Percentiles rank a stretch among this genome's conserved stretches.
These are phyloP conservation scores for Cistogaster globosa DNA, from an alignment of 2,888 invertebrate genomes.

Conservation along the genomic window DNA sequence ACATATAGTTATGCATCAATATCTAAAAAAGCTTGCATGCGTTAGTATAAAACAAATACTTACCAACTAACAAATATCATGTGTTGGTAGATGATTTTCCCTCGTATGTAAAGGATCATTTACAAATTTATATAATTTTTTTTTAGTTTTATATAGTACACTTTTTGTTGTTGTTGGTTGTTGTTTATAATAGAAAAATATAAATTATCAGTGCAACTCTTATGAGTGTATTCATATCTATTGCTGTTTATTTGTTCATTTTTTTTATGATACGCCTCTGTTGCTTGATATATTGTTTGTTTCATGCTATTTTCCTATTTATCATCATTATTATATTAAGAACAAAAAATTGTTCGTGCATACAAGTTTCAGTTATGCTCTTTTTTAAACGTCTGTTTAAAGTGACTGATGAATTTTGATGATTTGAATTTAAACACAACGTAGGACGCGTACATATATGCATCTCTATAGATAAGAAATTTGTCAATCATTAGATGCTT, in stretches of 20 bases:
- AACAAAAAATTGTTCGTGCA: neutral
- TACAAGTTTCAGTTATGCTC: neutral
- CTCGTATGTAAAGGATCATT: no score
- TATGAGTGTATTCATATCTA: no score
- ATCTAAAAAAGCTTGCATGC: no score
- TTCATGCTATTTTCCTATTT: conserved; percentile 57
- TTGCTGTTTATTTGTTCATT: neutral
- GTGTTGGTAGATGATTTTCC: no score
- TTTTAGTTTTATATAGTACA: no score
- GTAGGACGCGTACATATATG: no score
- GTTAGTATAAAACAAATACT: no score
- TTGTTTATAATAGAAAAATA: conserved; percentile 21
- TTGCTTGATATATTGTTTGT: conserved; percentile 52
- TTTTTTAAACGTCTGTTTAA: neutral
- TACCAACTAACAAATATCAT: no score
- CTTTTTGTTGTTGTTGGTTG: no score
- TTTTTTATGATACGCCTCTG: conserved; percentile 19
- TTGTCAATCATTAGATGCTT: no score
- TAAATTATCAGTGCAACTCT: conserved; percentile 5
- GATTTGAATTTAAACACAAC: neutral
- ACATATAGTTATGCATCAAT: neutral
- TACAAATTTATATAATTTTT: no score
- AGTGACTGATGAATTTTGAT: conserved; percentile 12
- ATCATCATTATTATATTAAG: conserved; percentile 22
- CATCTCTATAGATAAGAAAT: no score